Percentiles rank a stretch among this genome's conserved stretches.
These are phyloP conservation scores for Asarcornis scutulata DNA, from an alignment of 2,113 vertebrate genomes.

Conservation along the genomic window DNA sequence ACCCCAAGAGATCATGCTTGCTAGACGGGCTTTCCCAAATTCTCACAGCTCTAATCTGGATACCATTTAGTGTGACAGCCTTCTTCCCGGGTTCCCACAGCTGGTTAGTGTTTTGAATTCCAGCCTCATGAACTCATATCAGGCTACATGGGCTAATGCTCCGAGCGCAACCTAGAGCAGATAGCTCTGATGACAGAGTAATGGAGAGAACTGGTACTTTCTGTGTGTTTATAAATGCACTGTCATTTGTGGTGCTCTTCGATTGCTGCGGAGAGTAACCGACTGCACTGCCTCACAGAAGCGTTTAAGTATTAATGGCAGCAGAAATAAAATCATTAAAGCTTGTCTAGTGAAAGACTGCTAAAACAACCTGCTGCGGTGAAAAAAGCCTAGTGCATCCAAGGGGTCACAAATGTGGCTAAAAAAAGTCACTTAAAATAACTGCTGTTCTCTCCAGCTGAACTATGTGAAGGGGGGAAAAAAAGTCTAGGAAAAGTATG, in stretches of 20 bases:
- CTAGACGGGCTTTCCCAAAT: slow-evolving; percentile 80
- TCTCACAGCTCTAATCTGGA: slow-evolving; percentile 86
- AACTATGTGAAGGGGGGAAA: background rate
- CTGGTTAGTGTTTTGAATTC: slow-evolving; percentile 96
- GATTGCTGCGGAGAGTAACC: background rate
- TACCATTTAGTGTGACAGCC: slow-evolving; percentile 83
- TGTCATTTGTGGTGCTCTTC: slow-evolving; percentile 61
- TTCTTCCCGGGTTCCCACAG: slow-evolving; percentile 87
- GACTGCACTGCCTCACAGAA: slow-evolving; percentile 21
- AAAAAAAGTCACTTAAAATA: background rate
- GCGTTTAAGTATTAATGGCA: background rate
- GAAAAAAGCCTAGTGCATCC: background rate
- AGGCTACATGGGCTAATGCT: slow-evolving; percentile 82
- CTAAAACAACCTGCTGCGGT: background rate
- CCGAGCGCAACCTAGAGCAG: slow-evolving; percentile 74
- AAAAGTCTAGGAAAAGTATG: background rate
- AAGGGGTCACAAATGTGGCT: background rate
- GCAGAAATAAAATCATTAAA: slow-evolving; percentile 19
- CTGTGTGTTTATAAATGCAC: slow-evolving; percentile 57
- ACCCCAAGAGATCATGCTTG: slow-evolving; percentile 61
- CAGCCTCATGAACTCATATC: slow-evolving; percentile 92
- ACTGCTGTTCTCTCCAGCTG: background rate
- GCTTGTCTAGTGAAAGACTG: background rate
- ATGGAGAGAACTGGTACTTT: slow-evolving; percentile 71
- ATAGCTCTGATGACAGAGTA: slow-evolving; percentile 83